Base-by-base conservation (phyloP, 2,797 vertebrate species). In the Cheirogaleus major region DNA sequence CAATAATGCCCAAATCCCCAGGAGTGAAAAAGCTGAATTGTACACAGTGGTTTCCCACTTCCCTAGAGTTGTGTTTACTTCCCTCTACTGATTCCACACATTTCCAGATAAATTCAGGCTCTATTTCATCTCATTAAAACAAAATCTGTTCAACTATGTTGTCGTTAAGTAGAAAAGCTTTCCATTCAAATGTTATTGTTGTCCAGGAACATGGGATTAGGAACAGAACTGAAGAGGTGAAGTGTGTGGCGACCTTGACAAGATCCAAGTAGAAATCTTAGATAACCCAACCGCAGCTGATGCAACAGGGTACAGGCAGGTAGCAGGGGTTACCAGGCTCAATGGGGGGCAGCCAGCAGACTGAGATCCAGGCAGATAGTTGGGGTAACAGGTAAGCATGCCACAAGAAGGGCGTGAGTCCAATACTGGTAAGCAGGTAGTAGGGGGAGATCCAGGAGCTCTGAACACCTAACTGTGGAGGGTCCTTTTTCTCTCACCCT, bases 61-160 rank as follows among this genome's bases (percentile, higher is more conserved):
- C 83, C 45, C 30, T 79, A 30, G 15, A 73, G 10, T 20, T 85
- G 38, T 84, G 11, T 87, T 94, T 75, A 35, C 73, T 76, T 85
- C 41, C 89, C 41, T 92, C 90, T 93, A 41, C 80, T 63, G 55
- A 84, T 30, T 96, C 93, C 81, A 95, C 50, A 94, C 70, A 80
- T 96, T 96, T 97, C 96, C 91, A 98, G 95, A 98, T 97, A 96
- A 98, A 98, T 96, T 72, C 70, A 93, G 72, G 69, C 69, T 97
- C 43, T 86, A 59, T 95, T 98, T 98, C 96, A 98, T 96, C 97
- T 97, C 98, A 97, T 97, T 97, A 97, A 97, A 98, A 92, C 80
- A 92, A 98, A 98, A 97, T 98, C 97, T 95, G 96, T 95, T 98
- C 96, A 97, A 95, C 84, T 97, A n/a, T 95, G 97, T 97, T 83